Conservation (phyloP, 2,888 invertebrate genomes). For the Dryococelus australis region DNA sequence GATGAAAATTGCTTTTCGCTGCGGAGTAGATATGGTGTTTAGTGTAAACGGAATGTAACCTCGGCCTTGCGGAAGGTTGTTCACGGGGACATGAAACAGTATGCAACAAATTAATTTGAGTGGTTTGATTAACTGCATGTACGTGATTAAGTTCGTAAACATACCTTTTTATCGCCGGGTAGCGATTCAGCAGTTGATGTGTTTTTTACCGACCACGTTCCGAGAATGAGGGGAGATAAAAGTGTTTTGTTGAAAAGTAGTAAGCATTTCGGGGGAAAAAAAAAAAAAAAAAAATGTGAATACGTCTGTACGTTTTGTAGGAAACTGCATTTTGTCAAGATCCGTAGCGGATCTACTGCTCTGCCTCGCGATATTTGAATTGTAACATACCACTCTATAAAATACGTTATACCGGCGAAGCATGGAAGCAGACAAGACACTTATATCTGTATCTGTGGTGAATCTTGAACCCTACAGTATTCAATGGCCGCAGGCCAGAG, state of each 20-base stretch:
- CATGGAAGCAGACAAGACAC: no score
- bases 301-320: neutral
- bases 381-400: no score
- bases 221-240: neutral
- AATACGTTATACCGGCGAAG: no score
- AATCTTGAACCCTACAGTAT: no score
- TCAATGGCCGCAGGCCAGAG: no score
- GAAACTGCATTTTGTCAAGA: no score
- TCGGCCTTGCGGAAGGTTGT: neutral
- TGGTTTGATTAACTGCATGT: neutral
- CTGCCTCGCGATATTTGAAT: no score
- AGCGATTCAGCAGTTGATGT: neutral
- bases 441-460: no score
- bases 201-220: neutral
- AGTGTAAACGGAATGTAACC: neutral
- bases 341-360: no score
- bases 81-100: neutral
- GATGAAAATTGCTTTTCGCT: neutral
- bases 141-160: neutral
- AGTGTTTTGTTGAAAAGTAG: neutral
- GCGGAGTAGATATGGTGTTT: neutral
- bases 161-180: neutral
- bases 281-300: no score
- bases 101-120: neutral
- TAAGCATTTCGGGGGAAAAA: neutral